Base-by-base conservation (phyloP, 2,888 invertebrate species). In the Lymantria dispar region DNA sequence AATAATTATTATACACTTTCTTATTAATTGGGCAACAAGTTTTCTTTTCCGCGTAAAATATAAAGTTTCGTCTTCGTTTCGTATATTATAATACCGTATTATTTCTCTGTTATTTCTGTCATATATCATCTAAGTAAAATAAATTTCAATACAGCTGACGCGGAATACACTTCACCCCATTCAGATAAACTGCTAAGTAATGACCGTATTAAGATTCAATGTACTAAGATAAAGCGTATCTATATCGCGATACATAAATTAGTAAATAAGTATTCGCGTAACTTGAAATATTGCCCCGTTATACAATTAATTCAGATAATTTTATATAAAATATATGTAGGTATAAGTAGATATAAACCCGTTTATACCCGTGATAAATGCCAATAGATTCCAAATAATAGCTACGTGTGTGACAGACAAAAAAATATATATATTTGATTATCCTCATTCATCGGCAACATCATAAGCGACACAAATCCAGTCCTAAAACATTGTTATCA, bases 401-500 rank as follows among this genome's bases (percentile, higher is more conserved):
- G 48, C 42, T 48, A 39, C 14, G 13, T 48, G 61, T 51, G 53
- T 22, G 5, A 3, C 2, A 22, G 3, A 22, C 3, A 22, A 2
- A 22, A 64, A 57, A 51, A 57, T 58, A 67, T 64, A 60, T 65
- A 61, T 62, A 58, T 62, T 70, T 65, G 71, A 72, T 71, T 66
- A 70, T 64, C 69, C 71, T 70, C 80, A 82, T 85, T 83, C 81
- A 84, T 80, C 72, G 75, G 70, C 68, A 66, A 70, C 70, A 68
- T 71, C 73, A 72, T 72, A 82, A 81, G 82, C 74, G 79, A 85
- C 83, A 82, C 72, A 73, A 78, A 80, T 82, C 70, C 76, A 68
- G 72, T 78, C 71, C 80, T 79, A 87, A 87, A 88, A 87, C 87
- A 84, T 85, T 82, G 87, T 89, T 89, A 90, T 91, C 90, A 85